Evolutionary conservation across 2,888 invertebrate genomes (phyloP), one percentile per base, ranked within the genome.

Genomic region (Leptinotarsa peninsularis): DNA sequence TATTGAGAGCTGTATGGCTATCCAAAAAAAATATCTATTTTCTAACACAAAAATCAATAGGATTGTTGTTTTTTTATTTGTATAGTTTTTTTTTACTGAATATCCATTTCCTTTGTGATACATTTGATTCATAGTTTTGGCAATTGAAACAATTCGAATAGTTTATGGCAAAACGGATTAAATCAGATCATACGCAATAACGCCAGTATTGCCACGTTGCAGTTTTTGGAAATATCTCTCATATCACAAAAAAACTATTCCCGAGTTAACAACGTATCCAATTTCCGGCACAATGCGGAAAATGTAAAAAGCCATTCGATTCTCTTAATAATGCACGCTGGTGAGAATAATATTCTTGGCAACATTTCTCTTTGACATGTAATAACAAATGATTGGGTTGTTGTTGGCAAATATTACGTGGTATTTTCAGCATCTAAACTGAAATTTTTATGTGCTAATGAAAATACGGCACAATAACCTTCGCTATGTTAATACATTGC

Each of bases 371-470:
- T 33, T 33, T 63, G 63, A 63, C 27, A 43, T 1, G 63, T 63
- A 43, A 63, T 63, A 63, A 33, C 43, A 33, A 63, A 43, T 63
- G 27, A 63, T 63, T 63, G 63, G 27, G 43, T 33, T 27, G 33
- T 43, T 63, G 27, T 63, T 63, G 63, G 63, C 63, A 33, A 27
- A 43, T 18, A 63, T 17, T 43, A 13, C 27, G 27, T 13, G 63
- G n/a, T 63, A 63, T 63, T 33, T 63, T 43, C 63, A 63, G 63
- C 33, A 43, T 43, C 63, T 27, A 5, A 63, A 63, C 27, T 33
- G 63, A 63, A 63, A 21, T 21, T 63, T 63, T 63, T 43, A 63
- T 63, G 17, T 63, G 27, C 63, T 63, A 63, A 63, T 63, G 63
- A 63, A 63, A 63, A 43, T n/a, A 63, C 33, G 17, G 43, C 63